Percentiles rank a stretch among this genome's conserved stretches.
phyloP scores from a whole-genome alignment of 2,888 invertebrate genomes.

The Drosophila lutescens region DNA sequence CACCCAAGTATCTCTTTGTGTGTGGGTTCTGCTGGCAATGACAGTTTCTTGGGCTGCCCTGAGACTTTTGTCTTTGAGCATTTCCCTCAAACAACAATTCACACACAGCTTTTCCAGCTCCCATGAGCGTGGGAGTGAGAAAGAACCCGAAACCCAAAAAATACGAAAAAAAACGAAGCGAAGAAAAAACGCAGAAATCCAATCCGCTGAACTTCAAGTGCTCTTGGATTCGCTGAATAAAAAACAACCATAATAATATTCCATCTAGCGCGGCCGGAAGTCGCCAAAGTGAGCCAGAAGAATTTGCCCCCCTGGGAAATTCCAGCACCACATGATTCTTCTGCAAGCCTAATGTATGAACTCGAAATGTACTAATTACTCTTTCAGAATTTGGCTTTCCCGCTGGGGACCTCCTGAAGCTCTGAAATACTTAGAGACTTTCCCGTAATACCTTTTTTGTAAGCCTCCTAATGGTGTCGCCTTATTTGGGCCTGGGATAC shows the following conservation, averaged over 20 bases:
- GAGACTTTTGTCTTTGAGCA: slow-evolving; percentile 30
- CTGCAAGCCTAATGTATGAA: too few relatives aligned
- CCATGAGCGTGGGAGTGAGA: slow-evolving; percentile 75
- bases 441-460: background rate
- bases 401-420: slow-evolving; percentile 63
- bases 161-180: background rate
- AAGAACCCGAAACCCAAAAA: slow-evolving; percentile 34
- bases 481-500: slow-evolving; percentile 33
- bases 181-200: slow-evolving; percentile 17
- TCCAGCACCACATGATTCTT: background rate
- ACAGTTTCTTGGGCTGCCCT: slow-evolving; percentile 40
- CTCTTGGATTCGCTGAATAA: slow-evolving; percentile 46
- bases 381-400: slow-evolving; percentile 10
- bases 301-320: slow-evolving; percentile 45
- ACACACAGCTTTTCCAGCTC: slow-evolving; percentile 74
- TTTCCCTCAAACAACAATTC: slow-evolving; percentile 47
- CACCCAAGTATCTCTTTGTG: slow-evolving; percentile 14
- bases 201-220: slow-evolving; percentile 70
- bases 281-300: slow-evolving; percentile 45
- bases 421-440: slow-evolving; percentile 4
- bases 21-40: slow-evolving; percentile 47
- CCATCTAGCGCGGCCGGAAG: slow-evolving; percentile 66
- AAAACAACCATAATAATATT: slow-evolving; percentile 10
- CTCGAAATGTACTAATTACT: slow-evolving; percentile 3
- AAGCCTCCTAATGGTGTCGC: slow-evolving; percentile 28